phyloP scores from a whole-genome alignment of 2,888 invertebrate genomes.

The Holacanthella duospinosa region DNA sequence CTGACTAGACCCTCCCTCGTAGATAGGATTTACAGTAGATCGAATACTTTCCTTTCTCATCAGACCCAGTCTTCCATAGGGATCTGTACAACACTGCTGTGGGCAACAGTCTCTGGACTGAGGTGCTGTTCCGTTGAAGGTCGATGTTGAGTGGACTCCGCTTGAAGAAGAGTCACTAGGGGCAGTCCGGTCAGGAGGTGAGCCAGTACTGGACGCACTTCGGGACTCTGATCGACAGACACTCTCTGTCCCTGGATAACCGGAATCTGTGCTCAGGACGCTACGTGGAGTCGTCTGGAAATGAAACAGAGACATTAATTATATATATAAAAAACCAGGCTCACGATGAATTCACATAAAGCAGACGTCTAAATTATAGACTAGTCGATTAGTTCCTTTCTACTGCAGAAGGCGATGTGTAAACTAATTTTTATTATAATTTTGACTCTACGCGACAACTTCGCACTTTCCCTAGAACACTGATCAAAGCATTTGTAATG shows the following conservation, averaged over 20 bases:
- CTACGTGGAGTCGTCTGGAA: slow-evolving; percentile 20
- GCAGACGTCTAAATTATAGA: too few species aligned
- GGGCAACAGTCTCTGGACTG: slow-evolving; percentile 2
- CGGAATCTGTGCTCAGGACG: slow-evolving; percentile 19
- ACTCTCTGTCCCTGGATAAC: slow-evolving; percentile 17
- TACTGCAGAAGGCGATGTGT: too few species aligned
- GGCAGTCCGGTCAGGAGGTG: slow-evolving; percentile 25
- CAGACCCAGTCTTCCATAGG: slow-evolving; percentile 21
- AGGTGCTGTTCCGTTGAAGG: slow-evolving; percentile 20
- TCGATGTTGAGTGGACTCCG: slow-evolving; percentile 28
- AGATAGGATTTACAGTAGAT: slow-evolving; percentile 16
- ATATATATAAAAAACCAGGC: background rate
- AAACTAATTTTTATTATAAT: too few species aligned
- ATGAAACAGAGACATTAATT: too few species aligned
- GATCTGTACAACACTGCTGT: slow-evolving; percentile 15
- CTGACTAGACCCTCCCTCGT: slow-evolving; percentile 12
- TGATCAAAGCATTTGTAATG: too few species aligned
- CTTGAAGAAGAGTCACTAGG: slow-evolving; percentile 19
- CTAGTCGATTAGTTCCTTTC: background rate
- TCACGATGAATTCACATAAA: background rate
- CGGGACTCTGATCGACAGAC: slow-evolving; percentile 19
- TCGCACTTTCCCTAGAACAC: too few species aligned
- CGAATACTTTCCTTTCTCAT: slow-evolving; percentile 15
- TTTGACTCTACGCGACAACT: too few species aligned
- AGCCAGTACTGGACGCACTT: slow-evolving; percentile 29